A percentile compares a stretch with the other conserved stretches of the same genome.
Conservation (phyloP, 2,113 vertebrate genomes). For the Cinclus cinclus region DNA sequence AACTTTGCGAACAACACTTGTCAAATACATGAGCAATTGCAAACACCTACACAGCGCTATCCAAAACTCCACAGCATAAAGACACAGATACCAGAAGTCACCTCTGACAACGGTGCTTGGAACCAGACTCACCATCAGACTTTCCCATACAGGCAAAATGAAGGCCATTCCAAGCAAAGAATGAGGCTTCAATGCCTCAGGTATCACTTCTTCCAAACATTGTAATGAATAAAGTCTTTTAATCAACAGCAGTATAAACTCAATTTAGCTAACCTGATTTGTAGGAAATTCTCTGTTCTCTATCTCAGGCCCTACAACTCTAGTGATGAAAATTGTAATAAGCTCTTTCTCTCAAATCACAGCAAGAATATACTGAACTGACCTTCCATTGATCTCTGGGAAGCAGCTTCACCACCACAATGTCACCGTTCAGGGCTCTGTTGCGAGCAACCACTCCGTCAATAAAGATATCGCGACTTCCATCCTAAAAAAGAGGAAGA, state of each 20-base stretch:
- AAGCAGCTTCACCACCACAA: constrained; percentile 89
- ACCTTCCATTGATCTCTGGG: constrained; percentile 96
- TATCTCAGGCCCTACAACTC: neutral
- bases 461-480: constrained; percentile 89
- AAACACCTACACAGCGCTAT: neutral
- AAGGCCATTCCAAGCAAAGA: neutral
- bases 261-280: neutral
- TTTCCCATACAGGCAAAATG: neutral
- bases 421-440: constrained; percentile 91
- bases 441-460: constrained; percentile 92
- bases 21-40: neutral
- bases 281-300: neutral
- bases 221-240: neutral
- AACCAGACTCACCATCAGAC: neutral
- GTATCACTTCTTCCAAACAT: neutral
- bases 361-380: constrained; percentile 40
- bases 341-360: neutral
- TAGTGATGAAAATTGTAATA: neutral
- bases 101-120: neutral
- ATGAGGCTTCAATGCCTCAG: neutral
- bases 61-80: neutral
- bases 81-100: neutral
- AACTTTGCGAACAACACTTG: neutral
- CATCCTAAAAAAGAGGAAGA: constrained; percentile 77
- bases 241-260: neutral